Conservation (phyloP, 2,797 vertebrate genomes). For the Todus mexicanus region DNA sequence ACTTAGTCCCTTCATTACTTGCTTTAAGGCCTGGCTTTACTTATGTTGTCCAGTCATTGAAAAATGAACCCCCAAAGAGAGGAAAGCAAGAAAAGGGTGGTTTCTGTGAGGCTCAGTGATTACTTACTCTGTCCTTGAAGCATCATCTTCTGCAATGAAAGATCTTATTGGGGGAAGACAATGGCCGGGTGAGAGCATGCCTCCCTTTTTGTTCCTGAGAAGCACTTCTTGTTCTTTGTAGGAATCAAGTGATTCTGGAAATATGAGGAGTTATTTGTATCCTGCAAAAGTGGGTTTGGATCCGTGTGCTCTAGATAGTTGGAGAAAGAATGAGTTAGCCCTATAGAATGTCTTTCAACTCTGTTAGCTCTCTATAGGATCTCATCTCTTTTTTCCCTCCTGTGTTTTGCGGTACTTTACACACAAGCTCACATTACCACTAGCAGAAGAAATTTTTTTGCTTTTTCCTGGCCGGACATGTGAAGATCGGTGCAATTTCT, state of each 20-base stretch:
- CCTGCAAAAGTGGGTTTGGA: background rate
- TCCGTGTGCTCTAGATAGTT: background rate
- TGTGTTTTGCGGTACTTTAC: background rate
- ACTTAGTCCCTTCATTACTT: background rate
- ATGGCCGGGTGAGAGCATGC: background rate
- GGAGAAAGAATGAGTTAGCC: background rate
- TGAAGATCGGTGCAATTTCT: background rate
- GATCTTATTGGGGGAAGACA: background rate
- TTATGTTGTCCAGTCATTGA: background rate
- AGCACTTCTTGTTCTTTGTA: background rate
- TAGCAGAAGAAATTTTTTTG: background rate
- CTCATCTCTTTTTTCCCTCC: background rate
- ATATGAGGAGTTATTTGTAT: background rate
- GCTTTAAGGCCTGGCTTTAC: background rate
- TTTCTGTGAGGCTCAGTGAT: background rate
- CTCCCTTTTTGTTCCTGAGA: background rate
- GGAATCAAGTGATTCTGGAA: background rate
- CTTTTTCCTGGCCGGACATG: background rate
- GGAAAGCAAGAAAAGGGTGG: background rate
- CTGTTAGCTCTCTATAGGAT: background rate
- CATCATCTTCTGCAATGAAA: background rate
- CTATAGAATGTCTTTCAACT: background rate
- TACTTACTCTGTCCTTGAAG: background rate
- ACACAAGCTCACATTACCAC: background rate
- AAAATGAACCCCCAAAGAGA: background rate